A percentile compares a stretch with the other conserved stretches of the same genome.
phyloP scores from a whole-genome alignment of 2,888 invertebrate species.

The Archaeoteleia sp. region DNA sequence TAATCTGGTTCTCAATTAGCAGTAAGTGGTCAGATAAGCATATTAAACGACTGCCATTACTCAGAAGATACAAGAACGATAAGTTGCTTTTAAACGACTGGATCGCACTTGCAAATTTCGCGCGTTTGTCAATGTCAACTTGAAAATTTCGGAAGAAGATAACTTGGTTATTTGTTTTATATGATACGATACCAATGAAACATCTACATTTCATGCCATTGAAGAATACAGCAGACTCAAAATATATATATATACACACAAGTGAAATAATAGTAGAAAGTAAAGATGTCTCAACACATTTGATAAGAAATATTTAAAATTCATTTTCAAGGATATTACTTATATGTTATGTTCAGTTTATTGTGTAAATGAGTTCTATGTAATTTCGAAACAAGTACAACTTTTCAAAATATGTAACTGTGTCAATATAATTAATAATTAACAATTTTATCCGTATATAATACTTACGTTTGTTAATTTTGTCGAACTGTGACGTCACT shows the following conservation, averaged over 20 bases:
- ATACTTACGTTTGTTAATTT: no score
- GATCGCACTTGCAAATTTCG: slow-evolving; percentile 47
- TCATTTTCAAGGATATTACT: no score
- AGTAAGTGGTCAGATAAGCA: slow-evolving; percentile 61
- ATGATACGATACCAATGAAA: neutral
- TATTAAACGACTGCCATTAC: slow-evolving; percentile 64
- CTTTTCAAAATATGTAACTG: no score
- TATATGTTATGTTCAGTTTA: no score
- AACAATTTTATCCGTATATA: no score
- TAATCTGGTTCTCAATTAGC: slow-evolving; percentile 64
- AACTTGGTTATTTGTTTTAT: slow-evolving; percentile 25
- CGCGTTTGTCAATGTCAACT: slow-evolving; percentile 41
- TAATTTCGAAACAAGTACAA: no score
- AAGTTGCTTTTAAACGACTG: slow-evolving; percentile 52
- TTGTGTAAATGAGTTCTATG: no score
- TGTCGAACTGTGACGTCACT: no score
- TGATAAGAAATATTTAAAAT: no score
- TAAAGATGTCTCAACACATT: no score
- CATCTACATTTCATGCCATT: slow-evolving; percentile 18
- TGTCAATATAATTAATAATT: no score
- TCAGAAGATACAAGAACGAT: slow-evolving; percentile 59
- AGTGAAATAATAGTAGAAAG: no score
- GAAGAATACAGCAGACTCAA: slow-evolving; percentile 1
- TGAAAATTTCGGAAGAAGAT: slow-evolving; percentile 27
- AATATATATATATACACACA: neutral